These are phyloP conservation scores for Daktulosphaira vitifoliae DNA, from an alignment of 1,140 invertebrate genomes.

Conservation along the genomic window DNA sequence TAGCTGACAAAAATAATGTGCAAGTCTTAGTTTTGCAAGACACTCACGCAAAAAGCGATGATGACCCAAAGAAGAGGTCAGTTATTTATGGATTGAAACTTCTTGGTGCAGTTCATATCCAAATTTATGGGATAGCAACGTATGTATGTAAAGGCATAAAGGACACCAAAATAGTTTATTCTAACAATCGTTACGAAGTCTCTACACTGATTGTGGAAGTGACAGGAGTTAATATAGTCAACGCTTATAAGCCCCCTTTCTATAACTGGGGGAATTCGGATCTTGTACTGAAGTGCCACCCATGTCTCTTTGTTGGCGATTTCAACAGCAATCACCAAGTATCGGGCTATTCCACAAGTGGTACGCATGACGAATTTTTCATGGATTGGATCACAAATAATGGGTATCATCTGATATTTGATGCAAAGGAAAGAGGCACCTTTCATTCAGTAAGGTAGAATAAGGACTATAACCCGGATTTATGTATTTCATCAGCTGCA, in stretches of 20 bases:
- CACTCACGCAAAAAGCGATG: not conserved
- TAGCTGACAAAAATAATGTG: not conserved
- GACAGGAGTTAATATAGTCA: not conserved
- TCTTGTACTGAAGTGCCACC: not conserved
- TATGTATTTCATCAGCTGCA: constrained; percentile 3
- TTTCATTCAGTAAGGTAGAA: not conserved
- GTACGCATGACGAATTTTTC: not conserved
- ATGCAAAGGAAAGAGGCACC: constrained; percentile 3
- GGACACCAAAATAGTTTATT: not conserved
- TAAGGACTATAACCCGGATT: constrained; percentile 13
- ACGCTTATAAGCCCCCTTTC: not conserved
- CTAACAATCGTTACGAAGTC: not conserved
- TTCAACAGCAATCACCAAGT: not conserved
- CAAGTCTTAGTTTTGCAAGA: not conserved
- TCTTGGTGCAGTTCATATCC: not conserved
- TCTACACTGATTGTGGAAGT: not conserved
- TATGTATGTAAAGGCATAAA: not conserved
- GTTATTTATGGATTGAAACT: not conserved
- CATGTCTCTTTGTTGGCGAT: not conserved
- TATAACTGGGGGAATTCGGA: not conserved
- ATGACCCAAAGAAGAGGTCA: not conserved
- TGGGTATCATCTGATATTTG: not conserved
- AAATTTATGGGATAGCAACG: not conserved
- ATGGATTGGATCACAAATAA: not conserved
- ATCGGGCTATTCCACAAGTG: not conserved